These are phyloP conservation scores for Cydia splendana DNA, from an alignment of 1,140 invertebrate species.

Conservation along the genomic window DNA sequence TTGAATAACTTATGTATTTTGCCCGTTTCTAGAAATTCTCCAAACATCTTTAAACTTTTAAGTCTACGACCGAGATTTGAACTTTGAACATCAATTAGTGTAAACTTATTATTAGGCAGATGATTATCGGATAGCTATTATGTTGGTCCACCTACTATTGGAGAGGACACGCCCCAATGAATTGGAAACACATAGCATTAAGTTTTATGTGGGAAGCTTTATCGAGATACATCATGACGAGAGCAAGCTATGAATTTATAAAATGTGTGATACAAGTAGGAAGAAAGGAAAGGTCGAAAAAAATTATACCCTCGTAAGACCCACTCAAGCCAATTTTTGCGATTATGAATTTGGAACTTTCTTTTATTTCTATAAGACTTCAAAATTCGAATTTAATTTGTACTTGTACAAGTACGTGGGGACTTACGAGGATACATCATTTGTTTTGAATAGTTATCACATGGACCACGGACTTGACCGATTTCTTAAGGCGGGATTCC, in stretches of 20 bases:
- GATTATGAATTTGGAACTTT: too few species aligned
- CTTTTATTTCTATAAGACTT: too few species aligned
- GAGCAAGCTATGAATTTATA: not conserved
- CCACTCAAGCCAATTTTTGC: too few species aligned
- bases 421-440: too few species aligned
- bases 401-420: too few species aligned
- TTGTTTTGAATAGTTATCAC: too few species aligned
- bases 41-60: not conserved
- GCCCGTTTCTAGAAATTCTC: not conserved
- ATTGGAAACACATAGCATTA: slow-evolving; percentile 34
- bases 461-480: too few species aligned
- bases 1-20: not conserved
- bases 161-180: slow-evolving; percentile 56
- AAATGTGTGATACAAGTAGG: not conserved
- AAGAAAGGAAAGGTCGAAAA: not conserved
- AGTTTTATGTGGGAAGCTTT: slow-evolving; percentile 30
- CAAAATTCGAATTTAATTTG: too few species aligned
- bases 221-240: not conserved
- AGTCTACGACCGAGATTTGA: not conserved
- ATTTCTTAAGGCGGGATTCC: too few species aligned
- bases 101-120: slow-evolving; percentile 51
- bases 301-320: too few species aligned
- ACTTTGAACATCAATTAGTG: slow-evolving; percentile 36
- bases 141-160: slow-evolving; percentile 63
- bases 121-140: slow-evolving; percentile 70